Evolutionary conservation across 1,140 invertebrate species (phyloP).

Genomic region (Zelostemma sp.): DNA sequence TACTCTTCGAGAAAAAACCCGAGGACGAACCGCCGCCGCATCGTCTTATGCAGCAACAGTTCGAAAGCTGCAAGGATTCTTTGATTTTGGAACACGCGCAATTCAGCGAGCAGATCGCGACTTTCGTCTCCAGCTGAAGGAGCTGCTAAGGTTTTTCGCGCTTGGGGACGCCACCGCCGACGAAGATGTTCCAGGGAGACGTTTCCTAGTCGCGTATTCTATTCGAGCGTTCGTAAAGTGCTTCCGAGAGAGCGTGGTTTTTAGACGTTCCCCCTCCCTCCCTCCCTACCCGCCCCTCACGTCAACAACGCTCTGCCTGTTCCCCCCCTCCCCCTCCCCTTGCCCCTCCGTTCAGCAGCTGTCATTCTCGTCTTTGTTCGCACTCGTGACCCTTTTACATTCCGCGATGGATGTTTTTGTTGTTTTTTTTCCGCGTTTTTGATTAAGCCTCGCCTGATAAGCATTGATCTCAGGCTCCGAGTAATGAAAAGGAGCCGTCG

Average conservation of each 20-base stretch:
- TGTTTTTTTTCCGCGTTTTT: too few species aligned
- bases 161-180: background rate
- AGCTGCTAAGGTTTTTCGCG: too few species aligned
- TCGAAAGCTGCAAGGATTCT: slow-evolving; percentile 67
- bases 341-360: background rate
- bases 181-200: background rate
- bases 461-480: too few species aligned
- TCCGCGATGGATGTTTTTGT: too few species aligned
- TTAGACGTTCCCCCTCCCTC: background rate
- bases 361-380: background rate
- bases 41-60: slow-evolving; percentile 55
- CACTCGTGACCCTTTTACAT: too few species aligned
- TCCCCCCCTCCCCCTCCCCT: background rate
- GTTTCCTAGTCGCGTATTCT: background rate
- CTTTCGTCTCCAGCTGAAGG: slow-evolving; percentile 68
- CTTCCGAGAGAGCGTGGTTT: background rate
- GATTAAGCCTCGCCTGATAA: too few species aligned
- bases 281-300: background rate
- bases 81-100: slow-evolving; percentile 64
- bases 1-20: slow-evolving; percentile 71
- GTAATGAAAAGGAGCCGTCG: too few species aligned
- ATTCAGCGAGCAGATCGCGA: slow-evolving; percentile 67
- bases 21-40: slow-evolving; percentile 25
- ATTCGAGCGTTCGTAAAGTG: background rate
- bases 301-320: background rate